These are phyloP conservation scores for Bagarius yarrelli DNA, from an alignment of 2,113 vertebrate genomes.

Conservation along the genomic window DNA sequence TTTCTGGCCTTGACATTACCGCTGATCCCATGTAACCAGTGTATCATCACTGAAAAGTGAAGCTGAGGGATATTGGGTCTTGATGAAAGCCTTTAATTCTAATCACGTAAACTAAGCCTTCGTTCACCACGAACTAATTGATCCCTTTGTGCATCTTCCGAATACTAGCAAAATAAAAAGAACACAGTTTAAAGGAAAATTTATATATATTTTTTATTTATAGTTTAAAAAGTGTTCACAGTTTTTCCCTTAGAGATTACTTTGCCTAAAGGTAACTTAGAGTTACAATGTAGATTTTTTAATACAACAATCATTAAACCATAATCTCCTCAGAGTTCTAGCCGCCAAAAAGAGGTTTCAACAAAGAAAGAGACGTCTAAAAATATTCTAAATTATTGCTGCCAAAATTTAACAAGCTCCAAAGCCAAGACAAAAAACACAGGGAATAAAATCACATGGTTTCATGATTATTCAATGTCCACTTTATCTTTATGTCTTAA, in stretches of 20 bases:
- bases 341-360: background rate
- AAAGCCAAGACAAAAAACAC: background rate
- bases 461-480: background rate
- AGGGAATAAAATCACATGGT: background rate
- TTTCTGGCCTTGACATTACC: slow-evolving; percentile 40
- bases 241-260: background rate
- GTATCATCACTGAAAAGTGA: slow-evolving; percentile 13
- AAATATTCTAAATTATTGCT: too few species aligned
- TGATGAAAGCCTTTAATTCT: slow-evolving; percentile 58
- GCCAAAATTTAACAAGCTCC: background rate
- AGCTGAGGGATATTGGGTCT: slow-evolving; percentile 27
- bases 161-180: slow-evolving; percentile 27
- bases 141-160: slow-evolving; percentile 55
- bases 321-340: too few species aligned
- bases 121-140: slow-evolving; percentile 56
- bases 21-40: slow-evolving; percentile 36
- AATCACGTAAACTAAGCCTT: slow-evolving; percentile 42
- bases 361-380: background rate
- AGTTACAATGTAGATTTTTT: too few species aligned
- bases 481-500: background rate
- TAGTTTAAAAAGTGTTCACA: background rate
- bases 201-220: too few species aligned
- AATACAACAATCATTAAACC: background rate
- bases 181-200: slow-evolving; percentile 20
- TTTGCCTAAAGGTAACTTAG: background rate